A percentile compares a stretch with the other conserved stretches of the same genome.
Evolutionary conservation across 1,140 invertebrate genomes (phyloP).

Genomic region (Laodelphax striatellus): DNA sequence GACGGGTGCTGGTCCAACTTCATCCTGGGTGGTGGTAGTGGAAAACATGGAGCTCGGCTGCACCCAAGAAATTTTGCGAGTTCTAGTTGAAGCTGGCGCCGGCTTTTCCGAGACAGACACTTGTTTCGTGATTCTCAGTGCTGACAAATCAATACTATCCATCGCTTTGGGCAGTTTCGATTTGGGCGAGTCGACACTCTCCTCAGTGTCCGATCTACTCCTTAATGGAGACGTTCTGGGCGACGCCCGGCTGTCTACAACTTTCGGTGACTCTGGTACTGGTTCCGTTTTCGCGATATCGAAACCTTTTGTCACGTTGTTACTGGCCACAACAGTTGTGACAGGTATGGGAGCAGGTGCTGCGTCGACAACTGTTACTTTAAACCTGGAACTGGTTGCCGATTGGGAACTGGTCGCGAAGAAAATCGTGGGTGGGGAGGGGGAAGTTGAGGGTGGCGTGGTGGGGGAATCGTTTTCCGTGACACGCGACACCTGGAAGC

Average conservation of each 20-base stretch:
- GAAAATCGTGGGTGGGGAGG: conserved; percentile 14
- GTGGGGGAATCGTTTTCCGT: conserved; percentile 30
- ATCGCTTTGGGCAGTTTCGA: conserved; percentile 14
- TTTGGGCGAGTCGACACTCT: conserved; percentile 11
- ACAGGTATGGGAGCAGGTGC: conserved; percentile 7
- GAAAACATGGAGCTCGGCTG: conserved; percentile 5
- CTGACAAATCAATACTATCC: conserved; percentile 11
- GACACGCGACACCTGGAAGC: conserved; percentile 45
- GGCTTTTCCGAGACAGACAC: conserved; percentile 6
- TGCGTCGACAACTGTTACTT: too few species aligned
- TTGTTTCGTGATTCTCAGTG: conserved; percentile 8
- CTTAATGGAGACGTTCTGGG: too few species aligned
- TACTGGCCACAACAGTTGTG: conserved; percentile 11
- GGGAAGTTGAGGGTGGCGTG: conserved; percentile 15
- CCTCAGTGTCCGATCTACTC: conserved; percentile 10
- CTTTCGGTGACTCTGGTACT: background rate
- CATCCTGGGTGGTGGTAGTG: conserved; percentile 6
- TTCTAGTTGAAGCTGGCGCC: conserved; percentile 2
- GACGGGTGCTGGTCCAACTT: conserved; percentile 11
- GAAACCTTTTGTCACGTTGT: conserved; percentile 19
- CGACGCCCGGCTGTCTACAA: too few species aligned
- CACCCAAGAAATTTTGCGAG: conserved; percentile 20
- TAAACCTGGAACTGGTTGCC: too few species aligned
- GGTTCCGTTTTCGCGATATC: background rate
- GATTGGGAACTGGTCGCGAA: conserved; percentile 6